These are phyloP conservation scores for Elymnias hypermnestra DNA, from an alignment of 1,140 invertebrate species.

Conservation along the genomic window DNA sequence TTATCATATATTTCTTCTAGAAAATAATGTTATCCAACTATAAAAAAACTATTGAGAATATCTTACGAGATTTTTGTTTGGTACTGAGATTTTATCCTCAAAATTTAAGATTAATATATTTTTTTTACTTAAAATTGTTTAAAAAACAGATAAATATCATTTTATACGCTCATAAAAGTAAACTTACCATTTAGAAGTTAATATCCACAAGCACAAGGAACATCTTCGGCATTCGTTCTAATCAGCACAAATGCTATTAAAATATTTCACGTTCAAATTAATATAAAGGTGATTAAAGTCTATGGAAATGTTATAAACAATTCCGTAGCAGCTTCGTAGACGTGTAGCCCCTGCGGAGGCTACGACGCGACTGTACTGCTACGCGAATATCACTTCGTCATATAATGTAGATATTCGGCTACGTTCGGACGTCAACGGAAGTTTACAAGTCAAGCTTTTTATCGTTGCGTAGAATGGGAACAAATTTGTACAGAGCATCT, in stretches of 20 bases:
- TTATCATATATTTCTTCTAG: too few species aligned
- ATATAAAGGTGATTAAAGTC: background rate
- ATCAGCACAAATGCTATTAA: background rate
- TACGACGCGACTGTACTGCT: constrained; percentile 60
- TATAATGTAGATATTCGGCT: constrained; percentile 50
- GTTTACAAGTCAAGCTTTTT: constrained; percentile 54
- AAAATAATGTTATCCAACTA: too few species aligned
- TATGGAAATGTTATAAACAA: constrained; percentile 6
- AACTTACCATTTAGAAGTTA: constrained; percentile 3
- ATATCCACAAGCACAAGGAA: constrained; percentile 2
- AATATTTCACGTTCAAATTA: background rate
- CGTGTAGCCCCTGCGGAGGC: constrained; percentile 39
- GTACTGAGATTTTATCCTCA: background rate
- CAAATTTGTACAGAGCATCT: too few species aligned
- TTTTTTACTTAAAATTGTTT: too few species aligned
- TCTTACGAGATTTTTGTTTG: too few species aligned
- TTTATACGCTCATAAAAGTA: background rate
- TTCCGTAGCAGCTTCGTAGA: constrained; percentile 21
- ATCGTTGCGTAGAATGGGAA: constrained; percentile 29
- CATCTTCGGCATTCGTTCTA: background rate
- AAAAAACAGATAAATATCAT: background rate
- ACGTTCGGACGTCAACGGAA: constrained; percentile 47
- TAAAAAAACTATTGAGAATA: too few species aligned
- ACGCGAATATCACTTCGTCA: constrained; percentile 40
- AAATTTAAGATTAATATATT: background rate